Evolutionary conservation across 2,888 invertebrate species (phyloP).

Genomic region (Euspilapteryx auroguttella): DNA sequence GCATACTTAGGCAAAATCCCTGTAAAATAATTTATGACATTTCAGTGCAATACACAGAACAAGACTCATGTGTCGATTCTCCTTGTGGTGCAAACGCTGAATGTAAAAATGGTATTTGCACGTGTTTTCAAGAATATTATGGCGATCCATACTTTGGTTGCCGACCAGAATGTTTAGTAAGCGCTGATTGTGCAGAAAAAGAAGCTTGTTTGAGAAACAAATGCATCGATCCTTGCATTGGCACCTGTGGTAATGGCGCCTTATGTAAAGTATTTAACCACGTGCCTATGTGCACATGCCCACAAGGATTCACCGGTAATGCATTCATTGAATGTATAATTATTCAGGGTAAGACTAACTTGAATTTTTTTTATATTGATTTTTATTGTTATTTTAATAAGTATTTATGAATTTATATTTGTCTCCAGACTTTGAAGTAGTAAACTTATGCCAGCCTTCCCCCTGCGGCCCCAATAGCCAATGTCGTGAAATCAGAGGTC

Average conservation of each 20-base stretch:
- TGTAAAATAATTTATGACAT: too few species aligned
- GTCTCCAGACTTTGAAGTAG: constrained; percentile 18
- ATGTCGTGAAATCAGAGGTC: constrained; percentile 68
- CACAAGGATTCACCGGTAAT: constrained; percentile 66
- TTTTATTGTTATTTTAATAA: not conserved
- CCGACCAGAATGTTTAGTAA: constrained; percentile 79
- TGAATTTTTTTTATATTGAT: not conserved
- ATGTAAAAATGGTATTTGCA: constrained; percentile 70
- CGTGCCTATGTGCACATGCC: constrained; percentile 63
- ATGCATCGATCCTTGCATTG: constrained; percentile 76
- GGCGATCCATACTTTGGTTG: constrained; percentile 80
- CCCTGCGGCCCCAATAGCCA: constrained; percentile 74
- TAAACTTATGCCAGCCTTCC: constrained; percentile 68
- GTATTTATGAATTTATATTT: not conserved
- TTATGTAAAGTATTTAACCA: constrained; percentile 71
- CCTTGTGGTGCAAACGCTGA: constrained; percentile 74
- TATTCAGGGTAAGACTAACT: constrained; percentile 26
- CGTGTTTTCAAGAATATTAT: constrained; percentile 71
- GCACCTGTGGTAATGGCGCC: constrained; percentile 75
- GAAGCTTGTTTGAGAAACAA: constrained; percentile 73
- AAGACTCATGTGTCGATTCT: constrained; percentile 65
- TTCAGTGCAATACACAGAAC: constrained; percentile 12
- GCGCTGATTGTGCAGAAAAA: constrained; percentile 70
- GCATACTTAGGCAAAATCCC: too few species aligned
- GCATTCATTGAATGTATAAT: constrained; percentile 67